phyloP scores from a whole-genome alignment of 2,888 invertebrate species.

The Drosophila maculinotata region DNA sequence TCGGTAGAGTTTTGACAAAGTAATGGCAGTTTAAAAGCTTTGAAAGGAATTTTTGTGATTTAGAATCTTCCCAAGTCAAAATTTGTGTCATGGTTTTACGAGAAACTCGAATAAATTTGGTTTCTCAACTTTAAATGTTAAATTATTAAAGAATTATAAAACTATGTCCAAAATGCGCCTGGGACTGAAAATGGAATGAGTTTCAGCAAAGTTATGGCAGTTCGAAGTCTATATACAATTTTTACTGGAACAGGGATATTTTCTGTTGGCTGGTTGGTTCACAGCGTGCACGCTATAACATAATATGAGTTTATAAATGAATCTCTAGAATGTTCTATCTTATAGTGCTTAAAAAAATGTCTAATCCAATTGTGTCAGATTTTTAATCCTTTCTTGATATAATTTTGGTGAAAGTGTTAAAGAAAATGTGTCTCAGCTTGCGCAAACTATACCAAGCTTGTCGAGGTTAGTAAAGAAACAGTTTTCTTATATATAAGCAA shows the following conservation, averaged over 20 bases:
- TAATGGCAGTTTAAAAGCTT: too few species aligned
- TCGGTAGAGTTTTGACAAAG: too few species aligned
- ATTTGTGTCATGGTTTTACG: too few species aligned
- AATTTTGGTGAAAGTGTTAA: slow-evolving; percentile 8
- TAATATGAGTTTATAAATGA: not conserved
- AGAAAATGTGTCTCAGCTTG: slow-evolving; percentile 67
- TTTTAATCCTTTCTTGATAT: slow-evolving; percentile 12
- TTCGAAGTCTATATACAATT: too few species aligned
- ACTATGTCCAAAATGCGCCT: too few species aligned
- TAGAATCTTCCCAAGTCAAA: too few species aligned
- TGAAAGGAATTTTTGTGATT: too few species aligned
- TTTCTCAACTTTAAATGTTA: too few species aligned
- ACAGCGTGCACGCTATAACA: not conserved
- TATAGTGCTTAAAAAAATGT: slow-evolving; percentile 36
- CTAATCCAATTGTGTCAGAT: slow-evolving; percentile 13
- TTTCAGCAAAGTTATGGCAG: too few species aligned
- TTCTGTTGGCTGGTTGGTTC: not conserved
- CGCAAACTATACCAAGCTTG: slow-evolving; percentile 67
- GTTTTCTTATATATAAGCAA: not conserved
- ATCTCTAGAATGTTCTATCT: not conserved
- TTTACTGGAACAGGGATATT: not conserved
- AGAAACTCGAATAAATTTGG: too few species aligned
- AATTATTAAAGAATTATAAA: too few species aligned
- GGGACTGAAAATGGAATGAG: too few species aligned
- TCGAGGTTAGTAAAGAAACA: slow-evolving; percentile 60